Evolutionary conservation across 2,888 invertebrate species (phyloP).

Genomic region (Matsumyia berberina): DNA sequence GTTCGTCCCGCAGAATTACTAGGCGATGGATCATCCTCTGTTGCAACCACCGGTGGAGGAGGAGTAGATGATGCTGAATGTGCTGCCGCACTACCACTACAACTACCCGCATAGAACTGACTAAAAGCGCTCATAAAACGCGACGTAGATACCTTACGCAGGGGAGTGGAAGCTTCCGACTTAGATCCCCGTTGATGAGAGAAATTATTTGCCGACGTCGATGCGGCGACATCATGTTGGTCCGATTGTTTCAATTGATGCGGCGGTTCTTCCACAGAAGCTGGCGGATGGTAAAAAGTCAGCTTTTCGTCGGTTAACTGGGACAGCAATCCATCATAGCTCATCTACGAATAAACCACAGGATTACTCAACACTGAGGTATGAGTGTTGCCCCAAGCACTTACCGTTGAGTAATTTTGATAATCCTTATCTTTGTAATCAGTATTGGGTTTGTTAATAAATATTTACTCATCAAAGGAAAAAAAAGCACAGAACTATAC

Average conservation of each 20-base stretch:
- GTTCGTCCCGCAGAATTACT: slow-evolving; percentile 81
- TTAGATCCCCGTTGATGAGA: slow-evolving; percentile 59
- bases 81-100: slow-evolving; percentile 63
- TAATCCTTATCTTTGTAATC: slow-evolving; percentile 79
- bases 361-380: slow-evolving; percentile 19
- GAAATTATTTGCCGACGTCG: neutral
- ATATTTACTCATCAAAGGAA: slow-evolving; percentile 63
- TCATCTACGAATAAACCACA: slow-evolving; percentile 81
- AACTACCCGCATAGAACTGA: slow-evolving; percentile 81
- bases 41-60: slow-evolving; percentile 66
- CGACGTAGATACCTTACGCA: slow-evolving; percentile 84
- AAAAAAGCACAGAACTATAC: slow-evolving; percentile 60
- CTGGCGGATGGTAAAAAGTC: slow-evolving; percentile 78
- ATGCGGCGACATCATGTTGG: slow-evolving; percentile 70
- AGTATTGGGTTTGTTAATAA: slow-evolving; percentile 76
- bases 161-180: slow-evolving; percentile 80
- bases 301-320: slow-evolving; percentile 83
- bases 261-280: slow-evolving; percentile 79
- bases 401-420: slow-evolving; percentile 81
- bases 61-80: slow-evolving; percentile 69
- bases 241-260: slow-evolving; percentile 56
- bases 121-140: slow-evolving; percentile 83
- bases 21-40: slow-evolving; percentile 77
- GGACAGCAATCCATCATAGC: slow-evolving; percentile 83
- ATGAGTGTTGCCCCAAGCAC: slow-evolving; percentile 59